phyloP scores from a whole-genome alignment of 2,888 invertebrate genomes.

The Actias luna region DNA sequence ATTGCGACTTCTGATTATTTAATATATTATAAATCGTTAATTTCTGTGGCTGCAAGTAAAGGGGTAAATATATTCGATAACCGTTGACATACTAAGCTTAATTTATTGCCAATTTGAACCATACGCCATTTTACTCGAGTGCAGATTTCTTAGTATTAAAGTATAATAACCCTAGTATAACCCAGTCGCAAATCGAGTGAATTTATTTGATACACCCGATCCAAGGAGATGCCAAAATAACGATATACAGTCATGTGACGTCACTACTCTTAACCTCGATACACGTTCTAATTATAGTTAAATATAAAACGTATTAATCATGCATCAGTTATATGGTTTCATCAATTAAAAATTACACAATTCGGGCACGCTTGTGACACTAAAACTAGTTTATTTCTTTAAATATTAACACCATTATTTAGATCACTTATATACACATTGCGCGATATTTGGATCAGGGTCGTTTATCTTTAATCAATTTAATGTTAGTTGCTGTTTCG shows the following conservation, averaged over 20 bases:
- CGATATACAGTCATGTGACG: not conserved
- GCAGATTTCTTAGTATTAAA: no score
- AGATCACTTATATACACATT: not conserved
- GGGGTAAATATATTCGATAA: no score
- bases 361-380: not conserved
- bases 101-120: no score
- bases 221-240: not conserved
- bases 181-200: not conserved
- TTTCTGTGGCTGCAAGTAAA: no score
- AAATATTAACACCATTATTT: not conserved
- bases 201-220: not conserved
- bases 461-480: not conserved
- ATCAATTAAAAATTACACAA: not conserved
- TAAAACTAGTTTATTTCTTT: not conserved
- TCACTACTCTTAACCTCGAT: conserved; percentile 7
- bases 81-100: no score
- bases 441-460: not conserved
- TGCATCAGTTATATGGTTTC: not conserved
- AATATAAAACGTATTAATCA: not conserved
- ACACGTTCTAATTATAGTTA: not conserved
- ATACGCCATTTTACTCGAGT: no score
- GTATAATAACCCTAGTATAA: no score
- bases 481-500: not conserved
- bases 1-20: no score
- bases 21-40: no score